Evolutionary conservation across 2,113 vertebrate species (phyloP).

Genomic region (Lanius ludovicianus): DNA sequence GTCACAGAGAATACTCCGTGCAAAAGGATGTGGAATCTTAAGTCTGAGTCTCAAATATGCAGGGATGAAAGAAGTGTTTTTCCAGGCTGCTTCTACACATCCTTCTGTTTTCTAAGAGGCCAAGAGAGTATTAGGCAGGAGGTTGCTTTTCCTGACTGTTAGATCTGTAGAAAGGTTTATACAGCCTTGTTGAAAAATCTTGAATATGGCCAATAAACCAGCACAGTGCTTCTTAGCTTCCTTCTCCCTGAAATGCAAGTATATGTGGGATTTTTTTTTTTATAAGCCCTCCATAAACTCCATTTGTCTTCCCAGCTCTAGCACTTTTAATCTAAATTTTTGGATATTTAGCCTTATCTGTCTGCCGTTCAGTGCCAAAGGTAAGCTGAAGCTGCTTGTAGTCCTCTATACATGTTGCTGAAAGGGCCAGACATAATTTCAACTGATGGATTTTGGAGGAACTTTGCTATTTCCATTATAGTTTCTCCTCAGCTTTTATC

Average conservation of each 20-base stretch:
- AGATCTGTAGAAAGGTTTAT: background rate
- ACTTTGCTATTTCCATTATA: background rate
- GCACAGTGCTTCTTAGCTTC: background rate
- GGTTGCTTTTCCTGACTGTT: background rate
- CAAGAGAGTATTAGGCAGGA: background rate
- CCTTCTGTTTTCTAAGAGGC: background rate
- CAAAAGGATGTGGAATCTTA: background rate
- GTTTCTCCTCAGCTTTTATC: background rate
- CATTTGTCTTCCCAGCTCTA: background rate
- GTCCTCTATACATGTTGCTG: background rate
- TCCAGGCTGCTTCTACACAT: background rate
- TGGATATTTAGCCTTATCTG: background rate
- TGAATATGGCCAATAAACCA: background rate
- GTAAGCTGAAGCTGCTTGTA: background rate
- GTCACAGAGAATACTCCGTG: background rate
- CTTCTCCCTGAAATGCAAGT: background rate
- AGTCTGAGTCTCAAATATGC: background rate
- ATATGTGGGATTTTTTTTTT: background rate
- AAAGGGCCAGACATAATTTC: background rate
- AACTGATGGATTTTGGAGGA: background rate
- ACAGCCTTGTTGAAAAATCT: background rate
- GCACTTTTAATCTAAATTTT: background rate
- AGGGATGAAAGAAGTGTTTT: background rate
- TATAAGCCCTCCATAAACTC: background rate
- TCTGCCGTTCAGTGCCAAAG: background rate